These are phyloP conservation scores for Polyergus mexicanus DNA, from an alignment of 1,140 invertebrate genomes.

Conservation along the genomic window DNA sequence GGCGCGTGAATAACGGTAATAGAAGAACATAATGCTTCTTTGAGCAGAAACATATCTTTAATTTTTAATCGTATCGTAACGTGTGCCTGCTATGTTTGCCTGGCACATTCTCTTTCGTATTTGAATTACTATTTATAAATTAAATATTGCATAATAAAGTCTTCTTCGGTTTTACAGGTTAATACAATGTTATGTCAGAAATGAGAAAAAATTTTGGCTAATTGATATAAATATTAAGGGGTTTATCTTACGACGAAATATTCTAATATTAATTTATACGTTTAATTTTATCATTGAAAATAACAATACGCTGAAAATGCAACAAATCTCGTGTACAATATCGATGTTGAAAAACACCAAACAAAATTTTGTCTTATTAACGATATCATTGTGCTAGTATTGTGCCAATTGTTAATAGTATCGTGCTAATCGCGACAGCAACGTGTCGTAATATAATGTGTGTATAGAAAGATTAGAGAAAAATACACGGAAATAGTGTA, in stretches of 20 bases:
- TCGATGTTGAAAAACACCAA: slow-evolving; percentile 45
- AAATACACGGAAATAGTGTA: neutral
- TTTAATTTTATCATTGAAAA: slow-evolving; percentile 13
- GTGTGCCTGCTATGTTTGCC: neutral
- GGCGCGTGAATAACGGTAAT: neutral
- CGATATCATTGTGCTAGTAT: slow-evolving; percentile 38
- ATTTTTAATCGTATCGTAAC: neutral
- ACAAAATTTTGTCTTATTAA: slow-evolving; percentile 27
- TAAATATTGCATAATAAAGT: neutral
- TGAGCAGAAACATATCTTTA: neutral
- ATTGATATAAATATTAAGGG: neutral
- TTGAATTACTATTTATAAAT: neutral
- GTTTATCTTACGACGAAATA: neutral
- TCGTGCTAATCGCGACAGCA: neutral
- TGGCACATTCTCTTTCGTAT: neutral
- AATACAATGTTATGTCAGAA: slow-evolving; percentile 19
- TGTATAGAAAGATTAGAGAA: neutral
- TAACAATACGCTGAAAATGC: slow-evolving; percentile 23
- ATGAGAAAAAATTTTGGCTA: neutral
- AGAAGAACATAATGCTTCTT: neutral
- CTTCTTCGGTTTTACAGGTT: neutral
- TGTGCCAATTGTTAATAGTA: slow-evolving; percentile 43
- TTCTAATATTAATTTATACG: slow-evolving; percentile 25
- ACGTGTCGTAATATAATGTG: slow-evolving; percentile 3
- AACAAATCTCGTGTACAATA: slow-evolving; percentile 43